Base-by-base conservation (phyloP, 2,888 invertebrate species). In the Trissolcus japonicus region DNA sequence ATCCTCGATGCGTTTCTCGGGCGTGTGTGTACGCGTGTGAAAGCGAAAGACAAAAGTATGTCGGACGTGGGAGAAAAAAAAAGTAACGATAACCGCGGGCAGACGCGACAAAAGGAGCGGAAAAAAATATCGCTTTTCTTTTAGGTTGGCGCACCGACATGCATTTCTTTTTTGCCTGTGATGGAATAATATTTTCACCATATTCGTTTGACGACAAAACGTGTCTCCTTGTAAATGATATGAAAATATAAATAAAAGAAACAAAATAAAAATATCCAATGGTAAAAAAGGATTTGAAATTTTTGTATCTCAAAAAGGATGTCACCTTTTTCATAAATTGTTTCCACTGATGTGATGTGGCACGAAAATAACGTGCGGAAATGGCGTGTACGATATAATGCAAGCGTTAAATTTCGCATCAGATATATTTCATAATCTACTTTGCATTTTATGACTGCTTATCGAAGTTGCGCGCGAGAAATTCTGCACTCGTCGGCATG, bases 31-130 rank as follows among this genome's bases (percentile, higher is more conserved):
- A 72, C 67, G 71, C 62, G 71, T 59, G 76, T 71, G 71, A 76
- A 76, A 76, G 76, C 71, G 71, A 76, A 72, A 76, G 71, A 76
- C 71, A 76, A 76, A 69, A 76, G 76, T 76, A 50, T 76, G 76
- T 76, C 65, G 60, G 60, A 48, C 29, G 51, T 65, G 76, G 21
- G 76, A 61, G 66, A 71, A 60, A 65, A 66, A 50, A 74, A 68
- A 65, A 57, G 25, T 50, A 65, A 65, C 59, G 50, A 59, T 46
- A 67, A 35, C 35, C 35, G 25, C 35, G 43, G 35, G 46, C 35
- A 21, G 62, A 75, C 63, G 63, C 55, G 67, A 67, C 62, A 74
- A 67, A 62, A 75, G 63, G 16, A 63, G 59, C 68, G 63, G 67
- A 68, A 75, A 75, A 29, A 73, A 73, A 67, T 74, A 61, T 43